Percentiles rank a stretch among this genome's conserved stretches.
Evolutionary conservation across 2,113 vertebrate species (phyloP).

Genomic region (Sterna hirundo): DNA sequence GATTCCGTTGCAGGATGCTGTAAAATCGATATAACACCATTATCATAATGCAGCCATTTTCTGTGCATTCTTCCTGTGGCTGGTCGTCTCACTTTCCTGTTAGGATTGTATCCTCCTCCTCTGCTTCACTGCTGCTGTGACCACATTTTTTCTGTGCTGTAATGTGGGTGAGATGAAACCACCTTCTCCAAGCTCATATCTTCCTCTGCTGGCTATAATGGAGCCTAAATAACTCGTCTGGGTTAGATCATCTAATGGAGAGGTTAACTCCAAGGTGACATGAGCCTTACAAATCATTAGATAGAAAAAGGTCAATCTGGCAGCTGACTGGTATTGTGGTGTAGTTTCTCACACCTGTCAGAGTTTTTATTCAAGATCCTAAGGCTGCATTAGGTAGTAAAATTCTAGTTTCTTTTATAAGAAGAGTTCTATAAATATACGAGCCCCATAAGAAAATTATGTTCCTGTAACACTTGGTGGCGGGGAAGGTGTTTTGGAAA

Average conservation of each 20-base stretch:
- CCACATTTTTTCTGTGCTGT: neutral
- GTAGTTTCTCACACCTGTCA: neutral
- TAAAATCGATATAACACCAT: slow-evolving; percentile 38
- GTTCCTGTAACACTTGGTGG: neutral
- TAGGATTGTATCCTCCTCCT: neutral
- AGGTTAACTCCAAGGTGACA: neutral
- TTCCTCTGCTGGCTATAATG: neutral
- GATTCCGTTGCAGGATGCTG: neutral
- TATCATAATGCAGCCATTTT: slow-evolving; percentile 38
- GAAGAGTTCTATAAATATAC: neutral
- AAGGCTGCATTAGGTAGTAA: neutral
- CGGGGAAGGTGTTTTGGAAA: neutral
- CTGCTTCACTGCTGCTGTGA: neutral
- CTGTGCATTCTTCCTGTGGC: slow-evolving; percentile 6
- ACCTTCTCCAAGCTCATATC: neutral
- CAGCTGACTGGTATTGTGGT: neutral
- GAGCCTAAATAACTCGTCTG: neutral
- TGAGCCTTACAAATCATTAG: neutral
- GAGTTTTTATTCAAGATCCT: neutral
- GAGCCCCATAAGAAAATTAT: neutral
- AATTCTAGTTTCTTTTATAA: neutral
- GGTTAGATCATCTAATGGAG: neutral
- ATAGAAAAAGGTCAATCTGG: neutral
- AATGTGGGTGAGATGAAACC: neutral
- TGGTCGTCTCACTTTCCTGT: neutral